These are phyloP conservation scores for Origma solitaria DNA, from an alignment of 2,113 vertebrate species.

Conservation along the genomic window DNA sequence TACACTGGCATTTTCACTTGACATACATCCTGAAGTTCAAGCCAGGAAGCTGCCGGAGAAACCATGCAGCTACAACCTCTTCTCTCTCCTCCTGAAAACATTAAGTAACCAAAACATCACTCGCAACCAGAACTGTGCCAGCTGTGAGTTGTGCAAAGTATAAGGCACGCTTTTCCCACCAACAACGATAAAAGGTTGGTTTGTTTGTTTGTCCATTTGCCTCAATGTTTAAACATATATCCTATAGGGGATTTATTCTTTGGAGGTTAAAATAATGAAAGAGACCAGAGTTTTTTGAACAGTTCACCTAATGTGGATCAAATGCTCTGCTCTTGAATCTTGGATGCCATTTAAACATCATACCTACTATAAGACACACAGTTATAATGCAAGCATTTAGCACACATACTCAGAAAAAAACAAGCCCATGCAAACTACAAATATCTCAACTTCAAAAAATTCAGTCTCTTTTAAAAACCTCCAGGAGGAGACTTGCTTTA, in stretches of 20 bases:
- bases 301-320: background rate
- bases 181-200: background rate
- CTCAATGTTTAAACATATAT: background rate
- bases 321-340: background rate
- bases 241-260: background rate
- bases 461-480: background rate
- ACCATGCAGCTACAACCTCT: background rate
- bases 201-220: background rate
- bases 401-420: background rate
- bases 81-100: background rate
- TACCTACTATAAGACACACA: background rate
- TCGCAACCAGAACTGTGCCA: background rate
- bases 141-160: background rate
- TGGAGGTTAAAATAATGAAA: background rate
- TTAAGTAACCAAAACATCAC: background rate
- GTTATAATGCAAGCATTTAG: conserved; percentile 1
- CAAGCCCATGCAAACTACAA: conserved; percentile 9
- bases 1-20: background rate
- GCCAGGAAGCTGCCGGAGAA: background rate
- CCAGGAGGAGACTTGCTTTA: conserved; percentile 4
- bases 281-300: background rate
- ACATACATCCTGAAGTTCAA: background rate
- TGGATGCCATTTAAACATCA: background rate
- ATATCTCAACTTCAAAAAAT: conserved; percentile 20
- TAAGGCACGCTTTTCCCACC: background rate